A percentile compares a stretch with the other conserved stretches of the same genome.
Conservation (phyloP, 2,888 invertebrate genomes). For the Drosophila siamana region DNA sequence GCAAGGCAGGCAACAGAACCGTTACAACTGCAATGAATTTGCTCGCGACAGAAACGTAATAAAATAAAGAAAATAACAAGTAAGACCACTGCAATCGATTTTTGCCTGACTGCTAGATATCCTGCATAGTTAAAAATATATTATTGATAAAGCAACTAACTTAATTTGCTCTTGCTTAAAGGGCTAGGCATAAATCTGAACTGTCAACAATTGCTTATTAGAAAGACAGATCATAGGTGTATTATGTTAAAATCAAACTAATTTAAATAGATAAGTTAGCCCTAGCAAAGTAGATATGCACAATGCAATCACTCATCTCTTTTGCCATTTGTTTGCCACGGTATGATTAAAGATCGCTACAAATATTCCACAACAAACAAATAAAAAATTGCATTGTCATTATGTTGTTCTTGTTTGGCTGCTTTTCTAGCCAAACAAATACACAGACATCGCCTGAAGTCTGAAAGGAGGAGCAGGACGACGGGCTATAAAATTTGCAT, state of each 20-base stretch:
- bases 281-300: no score
- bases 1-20: conserved; percentile 45
- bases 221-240: no score
- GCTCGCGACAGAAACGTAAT: conserved; percentile 75
- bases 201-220: no score
- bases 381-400: conserved; percentile 59
- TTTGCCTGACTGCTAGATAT: neutral
- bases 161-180: no score
- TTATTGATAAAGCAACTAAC: no score
- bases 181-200: no score
- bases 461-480: neutral
- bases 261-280: no score
- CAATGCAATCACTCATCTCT: no score
- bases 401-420: conserved; percentile 46
- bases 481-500: conserved; percentile 72
- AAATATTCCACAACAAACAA: conserved; percentile 32
- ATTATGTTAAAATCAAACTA: no score
- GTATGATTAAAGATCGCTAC: conserved; percentile 3
- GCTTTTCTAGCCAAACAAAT: conserved; percentile 24
- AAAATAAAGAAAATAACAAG: conserved; percentile 55
- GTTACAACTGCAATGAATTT: conserved; percentile 79
- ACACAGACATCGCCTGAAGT: no score
- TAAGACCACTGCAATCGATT: neutral
- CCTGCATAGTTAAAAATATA: neutral
- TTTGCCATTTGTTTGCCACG: no score